Evolutionary conservation across 2,888 invertebrate species (phyloP).

Genomic region (Cantharis rufa): DNA sequence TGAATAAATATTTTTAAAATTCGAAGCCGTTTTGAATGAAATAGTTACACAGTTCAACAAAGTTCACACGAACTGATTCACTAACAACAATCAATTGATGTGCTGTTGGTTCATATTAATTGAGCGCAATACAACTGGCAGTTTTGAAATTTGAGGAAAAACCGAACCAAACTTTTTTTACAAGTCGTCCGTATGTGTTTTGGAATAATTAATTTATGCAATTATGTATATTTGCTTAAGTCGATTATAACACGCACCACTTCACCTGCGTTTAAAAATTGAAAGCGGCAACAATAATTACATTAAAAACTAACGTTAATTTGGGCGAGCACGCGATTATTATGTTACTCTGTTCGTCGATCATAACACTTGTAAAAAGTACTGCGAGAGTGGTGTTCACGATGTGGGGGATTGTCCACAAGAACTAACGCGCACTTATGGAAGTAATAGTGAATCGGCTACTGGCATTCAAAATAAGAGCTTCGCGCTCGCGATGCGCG

Average conservation of each 20-base stretch:
- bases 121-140: background rate
- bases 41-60: constrained; percentile 26
- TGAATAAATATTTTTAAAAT: constrained; percentile 31
- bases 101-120: constrained; percentile 22
- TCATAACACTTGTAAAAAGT: constrained; percentile 21
- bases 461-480: constrained; percentile 38
- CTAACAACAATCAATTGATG: constrained; percentile 30
- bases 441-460: constrained; percentile 33
- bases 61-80: constrained; percentile 26
- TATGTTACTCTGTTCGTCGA: constrained; percentile 14
- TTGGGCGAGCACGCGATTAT: constrained; percentile 25
- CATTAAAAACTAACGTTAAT: constrained; percentile 20
- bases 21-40: constrained; percentile 36
- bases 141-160: background rate
- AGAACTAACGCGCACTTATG: constrained; percentile 32
- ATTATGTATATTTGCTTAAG: background rate
- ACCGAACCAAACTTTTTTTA: background rate
- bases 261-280: constrained; percentile 19
- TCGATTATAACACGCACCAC: constrained; percentile 17
- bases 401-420: constrained; percentile 32
- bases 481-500: constrained; percentile 32
- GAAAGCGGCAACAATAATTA: constrained; percentile 22
- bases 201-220: background rate
- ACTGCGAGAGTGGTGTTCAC: constrained; percentile 14
- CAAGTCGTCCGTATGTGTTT: background rate